phyloP scores from a whole-genome alignment of 2,797 vertebrate species.

The Molossus molossus region DNA sequence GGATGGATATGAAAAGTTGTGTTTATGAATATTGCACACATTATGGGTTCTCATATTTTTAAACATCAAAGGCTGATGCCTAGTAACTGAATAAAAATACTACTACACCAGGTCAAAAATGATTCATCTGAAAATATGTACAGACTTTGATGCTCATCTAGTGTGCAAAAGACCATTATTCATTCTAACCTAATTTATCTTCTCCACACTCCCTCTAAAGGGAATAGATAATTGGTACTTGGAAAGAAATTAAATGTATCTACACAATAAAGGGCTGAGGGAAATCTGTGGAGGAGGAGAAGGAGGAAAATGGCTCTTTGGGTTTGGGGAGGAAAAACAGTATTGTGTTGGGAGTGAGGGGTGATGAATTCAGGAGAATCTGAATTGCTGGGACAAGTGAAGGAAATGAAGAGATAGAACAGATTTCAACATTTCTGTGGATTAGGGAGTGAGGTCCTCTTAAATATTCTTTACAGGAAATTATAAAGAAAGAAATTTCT shows the following conservation, averaged over 20 bases:
- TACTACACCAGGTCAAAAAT: background rate
- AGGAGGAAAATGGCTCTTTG: background rate
- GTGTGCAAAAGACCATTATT: background rate
- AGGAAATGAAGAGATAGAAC: background rate
- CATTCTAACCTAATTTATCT: slow-evolving; percentile 1
- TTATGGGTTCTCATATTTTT: slow-evolving; percentile 35
- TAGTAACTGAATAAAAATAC: slow-evolving; percentile 46
- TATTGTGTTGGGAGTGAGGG: background rate
- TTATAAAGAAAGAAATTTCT: background rate
- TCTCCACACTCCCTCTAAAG: background rate
- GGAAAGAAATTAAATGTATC: slow-evolving; percentile 23
- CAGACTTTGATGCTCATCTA: background rate
- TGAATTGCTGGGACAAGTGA: background rate
- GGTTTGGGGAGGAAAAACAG: background rate
- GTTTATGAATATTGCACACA: background rate
- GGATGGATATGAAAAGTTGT: slow-evolving; percentile 44
- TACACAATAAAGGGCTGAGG: slow-evolving; percentile 10
- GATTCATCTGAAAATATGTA: slow-evolving; percentile 30
- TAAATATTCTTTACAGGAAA: background rate
- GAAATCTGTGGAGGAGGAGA: background rate
- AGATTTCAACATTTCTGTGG: background rate
- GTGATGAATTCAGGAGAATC: background rate
- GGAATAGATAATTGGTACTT: slow-evolving; percentile 16
- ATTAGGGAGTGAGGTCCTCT: background rate
- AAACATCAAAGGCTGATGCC: background rate